Conservation (phyloP, 2,888 invertebrate genomes). For the Eugnorisma glareosa region DNA sequence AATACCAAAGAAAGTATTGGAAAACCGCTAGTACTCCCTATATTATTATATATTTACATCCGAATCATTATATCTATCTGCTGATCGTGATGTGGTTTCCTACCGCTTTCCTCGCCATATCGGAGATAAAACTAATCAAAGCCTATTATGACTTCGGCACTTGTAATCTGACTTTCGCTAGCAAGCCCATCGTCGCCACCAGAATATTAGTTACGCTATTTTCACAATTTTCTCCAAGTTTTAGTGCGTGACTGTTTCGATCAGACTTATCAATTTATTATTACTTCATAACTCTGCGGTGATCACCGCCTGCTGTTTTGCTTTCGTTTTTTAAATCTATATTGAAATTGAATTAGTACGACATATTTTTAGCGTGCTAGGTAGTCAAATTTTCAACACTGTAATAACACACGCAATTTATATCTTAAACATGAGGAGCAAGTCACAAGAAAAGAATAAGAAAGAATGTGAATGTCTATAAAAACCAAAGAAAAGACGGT, state of each 20-base stretch:
- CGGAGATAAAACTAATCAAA: constrained; percentile 68
- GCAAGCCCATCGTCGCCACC: constrained; percentile 68
- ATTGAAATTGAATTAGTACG: constrained; percentile 16
- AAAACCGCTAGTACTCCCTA: constrained; percentile 32
- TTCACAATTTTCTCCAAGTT: constrained; percentile 82
- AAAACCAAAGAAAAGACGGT: not conserved
- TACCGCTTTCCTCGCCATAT: constrained; percentile 61
- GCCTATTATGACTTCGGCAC: constrained; percentile 63
- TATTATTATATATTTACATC: constrained; percentile 47
- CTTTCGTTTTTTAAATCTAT: constrained; percentile 44
- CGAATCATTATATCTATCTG: constrained; percentile 25
- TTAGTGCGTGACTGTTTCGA: constrained; percentile 80
- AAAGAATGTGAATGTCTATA: not conserved
- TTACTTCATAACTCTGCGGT: constrained; percentile 62
- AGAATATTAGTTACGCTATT: constrained; percentile 82
- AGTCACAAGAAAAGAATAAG: not conserved
- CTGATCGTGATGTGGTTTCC: constrained; percentile 66
- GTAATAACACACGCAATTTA: constrained; percentile 1
- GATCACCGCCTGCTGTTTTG: constrained; percentile 14
- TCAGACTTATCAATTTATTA: constrained; percentile 70
- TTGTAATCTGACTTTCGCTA: constrained; percentile 72
- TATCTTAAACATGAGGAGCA: not conserved
- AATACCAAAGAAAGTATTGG: constrained; percentile 38
- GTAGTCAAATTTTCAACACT: constrained; percentile 3
- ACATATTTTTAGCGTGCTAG: not conserved